Conservation (phyloP, 2,113 vertebrate genomes). For the Aythya baeri region DNA sequence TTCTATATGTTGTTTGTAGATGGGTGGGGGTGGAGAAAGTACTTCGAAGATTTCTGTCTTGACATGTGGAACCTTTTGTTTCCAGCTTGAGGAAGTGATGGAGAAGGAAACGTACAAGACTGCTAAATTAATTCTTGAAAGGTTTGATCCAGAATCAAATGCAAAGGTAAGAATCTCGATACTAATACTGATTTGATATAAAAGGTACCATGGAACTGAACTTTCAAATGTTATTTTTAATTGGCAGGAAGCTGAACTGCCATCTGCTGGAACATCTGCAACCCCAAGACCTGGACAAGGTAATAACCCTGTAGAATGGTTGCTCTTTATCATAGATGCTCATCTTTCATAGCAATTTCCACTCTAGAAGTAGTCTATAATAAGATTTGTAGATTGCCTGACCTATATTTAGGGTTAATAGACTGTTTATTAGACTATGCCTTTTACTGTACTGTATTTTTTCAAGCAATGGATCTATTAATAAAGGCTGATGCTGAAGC, state of each 20-base stretch:
- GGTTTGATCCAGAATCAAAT: conserved; percentile 95
- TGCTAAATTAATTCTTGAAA: conserved; percentile 97
- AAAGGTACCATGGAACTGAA: conserved; percentile 6
- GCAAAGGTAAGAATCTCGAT: conserved; percentile 81
- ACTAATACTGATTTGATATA: conserved; percentile 48
- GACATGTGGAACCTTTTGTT: conserved; percentile 62
- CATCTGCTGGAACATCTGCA: conserved; percentile 81
- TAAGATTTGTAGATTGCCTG: conserved; percentile 33
- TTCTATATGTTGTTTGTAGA: background rate
- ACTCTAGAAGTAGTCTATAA: background rate
- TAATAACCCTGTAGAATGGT: conserved; percentile 77
- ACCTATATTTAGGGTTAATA: conserved; percentile 47
- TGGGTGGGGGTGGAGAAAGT: background rate
- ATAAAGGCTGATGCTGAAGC: background rate
- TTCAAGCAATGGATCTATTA: background rate
- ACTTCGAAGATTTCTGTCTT: background rate
- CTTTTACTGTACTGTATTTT: conserved; percentile 4
- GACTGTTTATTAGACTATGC: conserved; percentile 22
- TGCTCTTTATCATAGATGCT: conserved; percentile 72
- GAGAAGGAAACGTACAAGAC: conserved; percentile 98
- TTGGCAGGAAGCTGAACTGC: conserved; percentile 86
- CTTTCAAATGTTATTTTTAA: conserved; percentile 66
- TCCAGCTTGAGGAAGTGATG: conserved; percentile 98
- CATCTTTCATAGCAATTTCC: conserved; percentile 62
- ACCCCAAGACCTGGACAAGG: conserved; percentile 94